These are phyloP conservation scores for Acanthurus tractus DNA, from an alignment of 2,797 vertebrate species.

Conservation along the genomic window DNA sequence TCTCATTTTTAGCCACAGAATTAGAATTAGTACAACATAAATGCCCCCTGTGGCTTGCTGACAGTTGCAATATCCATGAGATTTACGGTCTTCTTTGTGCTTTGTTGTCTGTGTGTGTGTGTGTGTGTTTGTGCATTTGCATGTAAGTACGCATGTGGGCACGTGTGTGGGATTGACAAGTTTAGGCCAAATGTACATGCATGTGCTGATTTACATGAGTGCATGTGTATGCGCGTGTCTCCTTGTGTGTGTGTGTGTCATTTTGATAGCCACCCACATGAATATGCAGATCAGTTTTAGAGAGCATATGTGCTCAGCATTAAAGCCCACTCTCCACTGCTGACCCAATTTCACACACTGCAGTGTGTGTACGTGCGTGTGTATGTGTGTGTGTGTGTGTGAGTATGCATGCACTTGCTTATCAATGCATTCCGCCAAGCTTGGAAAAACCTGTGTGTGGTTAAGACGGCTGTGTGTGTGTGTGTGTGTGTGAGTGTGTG, in stretches of 20 bases:
- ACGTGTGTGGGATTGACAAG: constrained; percentile 72
- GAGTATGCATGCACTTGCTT: constrained; percentile 67
- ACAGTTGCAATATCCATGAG: constrained; percentile 76
- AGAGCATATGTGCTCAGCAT: constrained; percentile 85
- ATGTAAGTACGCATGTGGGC: constrained; percentile 49
- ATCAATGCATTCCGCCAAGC: constrained; percentile 76
- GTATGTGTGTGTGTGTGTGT: constrained; percentile 33
- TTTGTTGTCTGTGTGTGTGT: constrained; percentile 53
- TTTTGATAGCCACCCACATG: constrained; percentile 85
- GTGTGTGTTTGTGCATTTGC: constrained; percentile 22
- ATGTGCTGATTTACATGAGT: constrained; percentile 65
- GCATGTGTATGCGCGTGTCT: constrained; percentile 57
- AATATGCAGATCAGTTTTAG: constrained; percentile 85
- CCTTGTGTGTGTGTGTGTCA: constrained; percentile 69
- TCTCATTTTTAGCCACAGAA: constrained; percentile 71
- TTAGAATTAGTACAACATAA: constrained; percentile 76
- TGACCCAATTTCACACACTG: constrained; percentile 86
- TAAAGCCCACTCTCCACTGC: constrained; percentile 84
- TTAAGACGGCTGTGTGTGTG: constrained; percentile 59
- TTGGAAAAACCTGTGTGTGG: constrained; percentile 57
- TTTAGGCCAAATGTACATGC: constrained; percentile 61
- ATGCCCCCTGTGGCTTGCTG: constrained; percentile 71
- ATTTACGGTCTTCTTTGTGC: constrained; percentile 69
- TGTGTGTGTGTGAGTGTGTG: constrained; percentile 45
- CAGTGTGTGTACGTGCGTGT: constrained; percentile 62